Conservation (phyloP, 2,113 vertebrate species). For the Tympanuchus pallidicinctus region DNA sequence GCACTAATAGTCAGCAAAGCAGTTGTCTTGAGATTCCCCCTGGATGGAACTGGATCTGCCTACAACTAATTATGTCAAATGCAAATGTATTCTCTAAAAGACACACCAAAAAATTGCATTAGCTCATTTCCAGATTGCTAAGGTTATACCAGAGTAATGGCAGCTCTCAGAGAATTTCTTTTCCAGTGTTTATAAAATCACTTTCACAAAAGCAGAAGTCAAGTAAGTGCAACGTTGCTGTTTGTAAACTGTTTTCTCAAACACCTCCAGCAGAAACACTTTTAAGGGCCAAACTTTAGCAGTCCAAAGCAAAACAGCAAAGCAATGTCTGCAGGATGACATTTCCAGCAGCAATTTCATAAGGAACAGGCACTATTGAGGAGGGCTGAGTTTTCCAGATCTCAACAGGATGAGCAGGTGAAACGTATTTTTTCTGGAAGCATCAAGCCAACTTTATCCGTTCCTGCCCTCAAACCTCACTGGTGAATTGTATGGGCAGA, state of each 20-base stretch:
- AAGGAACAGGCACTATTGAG: constrained; percentile 34
- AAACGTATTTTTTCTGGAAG: constrained; percentile 32
- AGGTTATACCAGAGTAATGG: constrained; percentile 42
- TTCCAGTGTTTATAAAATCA: constrained; percentile 5
- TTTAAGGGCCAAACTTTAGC: constrained; percentile 18
- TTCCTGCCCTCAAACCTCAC: background rate
- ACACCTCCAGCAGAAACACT: background rate
- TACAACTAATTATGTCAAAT: constrained; percentile 95
- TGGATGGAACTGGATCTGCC: constrained; percentile 88
- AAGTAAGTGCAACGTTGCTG: background rate
- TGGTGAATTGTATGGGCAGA: background rate
- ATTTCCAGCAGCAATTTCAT: constrained; percentile 12
- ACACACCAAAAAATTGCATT: constrained; percentile 74
- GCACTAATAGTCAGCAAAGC: constrained; percentile 92
- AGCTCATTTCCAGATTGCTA: constrained; percentile 70
- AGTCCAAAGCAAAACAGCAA: constrained; percentile 23
- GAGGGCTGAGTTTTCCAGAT: constrained; percentile 37
- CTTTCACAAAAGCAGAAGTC: constrained; percentile 17
- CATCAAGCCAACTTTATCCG: background rate
- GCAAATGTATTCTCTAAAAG: constrained; percentile 88
- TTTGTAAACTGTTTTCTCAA: constrained; percentile 42
- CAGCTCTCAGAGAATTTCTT: constrained; percentile 28
- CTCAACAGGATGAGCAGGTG: background rate
- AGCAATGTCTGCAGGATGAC: background rate
- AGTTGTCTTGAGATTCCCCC: constrained; percentile 92